Base-by-base conservation (phyloP, 1,140 invertebrate species). In the Zaprionus taronus region DNA sequence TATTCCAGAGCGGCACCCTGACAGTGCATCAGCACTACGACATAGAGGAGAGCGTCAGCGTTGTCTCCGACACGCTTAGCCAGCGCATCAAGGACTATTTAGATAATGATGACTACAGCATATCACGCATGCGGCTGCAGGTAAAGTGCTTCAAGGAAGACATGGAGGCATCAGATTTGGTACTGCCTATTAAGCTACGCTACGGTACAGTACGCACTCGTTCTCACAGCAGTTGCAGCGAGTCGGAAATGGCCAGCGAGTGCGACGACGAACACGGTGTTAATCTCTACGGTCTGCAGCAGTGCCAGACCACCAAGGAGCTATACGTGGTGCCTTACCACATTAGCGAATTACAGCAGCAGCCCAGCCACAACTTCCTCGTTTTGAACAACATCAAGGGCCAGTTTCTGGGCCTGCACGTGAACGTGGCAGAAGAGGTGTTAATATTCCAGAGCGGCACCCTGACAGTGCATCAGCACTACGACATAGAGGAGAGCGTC, bases 321-420 rank as follows among this genome's bases (percentile, higher is more conserved):
- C 17, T 86, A 7, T 86, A 69, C 47, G 80, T 86, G 67, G 83
- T 78, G 51, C 83, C 83, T 1, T 87, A 87, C 53, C 83, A 86
- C 57, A 70, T 86, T n/a, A 86, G 83, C 63, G 83, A 87, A 34
- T 82, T 72, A 1, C 72, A 82, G 28, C 65, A 79, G 62, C 55
- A 64, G n/a, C 80, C 80, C 58, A 87, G 83, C 56, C 87, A 83
- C 73, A 86, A 75, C 22, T 86, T 68, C 24, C 83, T 86, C n/a
- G 87, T 86, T 6, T 31, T 86, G 12, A 87, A 86, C 72, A 72
- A 86, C 36, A 74, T 74, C 1, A 63, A 72, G 77, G 83, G 83
- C 0, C 62, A 83, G 41, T 86, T 86, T 14, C 83, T 78, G 67
- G 66, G 83, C 1, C 72, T 86, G 11, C n/a, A 86, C 36, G 83